Percentiles rank a stretch among this genome's conserved stretches.
Conservation (phyloP, 2,113 vertebrate genomes). For the Indicator maculatus region DNA sequence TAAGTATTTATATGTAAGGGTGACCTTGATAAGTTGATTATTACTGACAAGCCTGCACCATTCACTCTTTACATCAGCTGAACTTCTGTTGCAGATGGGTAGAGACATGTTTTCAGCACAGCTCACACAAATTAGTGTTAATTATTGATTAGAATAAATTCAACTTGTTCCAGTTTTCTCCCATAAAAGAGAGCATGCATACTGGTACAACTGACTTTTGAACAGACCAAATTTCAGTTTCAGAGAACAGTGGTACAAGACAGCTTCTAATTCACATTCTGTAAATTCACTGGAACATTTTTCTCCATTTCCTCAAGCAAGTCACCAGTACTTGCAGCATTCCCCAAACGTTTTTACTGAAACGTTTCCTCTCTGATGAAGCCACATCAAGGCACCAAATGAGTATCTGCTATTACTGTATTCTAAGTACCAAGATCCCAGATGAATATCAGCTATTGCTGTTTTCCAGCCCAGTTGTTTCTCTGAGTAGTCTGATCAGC, state of each 20-base stretch:
- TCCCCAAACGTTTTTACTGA: not conserved
- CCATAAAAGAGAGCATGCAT: not conserved
- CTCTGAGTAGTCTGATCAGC: not conserved
- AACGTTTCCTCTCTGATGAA: not conserved
- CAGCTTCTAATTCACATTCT: not conserved
- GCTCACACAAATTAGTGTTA: not conserved
- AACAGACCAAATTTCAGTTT: not conserved
- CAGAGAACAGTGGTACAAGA: not conserved
- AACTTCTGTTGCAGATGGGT: not conserved
- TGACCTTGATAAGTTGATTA: not conserved
- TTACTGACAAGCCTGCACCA: not conserved
- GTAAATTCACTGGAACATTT: not conserved
- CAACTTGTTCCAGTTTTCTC: not conserved
- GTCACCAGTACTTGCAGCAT: not conserved
- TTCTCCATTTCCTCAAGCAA: not conserved
- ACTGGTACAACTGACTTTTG: not conserved
- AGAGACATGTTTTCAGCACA: not conserved
- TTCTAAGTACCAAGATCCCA: not conserved
- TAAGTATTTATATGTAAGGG: not conserved
- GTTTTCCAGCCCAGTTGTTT: not conserved
- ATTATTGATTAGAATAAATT: conserved; percentile 36
- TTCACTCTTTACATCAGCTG: not conserved
- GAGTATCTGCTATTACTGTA: not conserved
- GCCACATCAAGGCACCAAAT: not conserved
- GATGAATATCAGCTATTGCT: not conserved